phyloP scores from a whole-genome alignment of 1,140 invertebrate species.

The Agrypnia vestita region DNA sequence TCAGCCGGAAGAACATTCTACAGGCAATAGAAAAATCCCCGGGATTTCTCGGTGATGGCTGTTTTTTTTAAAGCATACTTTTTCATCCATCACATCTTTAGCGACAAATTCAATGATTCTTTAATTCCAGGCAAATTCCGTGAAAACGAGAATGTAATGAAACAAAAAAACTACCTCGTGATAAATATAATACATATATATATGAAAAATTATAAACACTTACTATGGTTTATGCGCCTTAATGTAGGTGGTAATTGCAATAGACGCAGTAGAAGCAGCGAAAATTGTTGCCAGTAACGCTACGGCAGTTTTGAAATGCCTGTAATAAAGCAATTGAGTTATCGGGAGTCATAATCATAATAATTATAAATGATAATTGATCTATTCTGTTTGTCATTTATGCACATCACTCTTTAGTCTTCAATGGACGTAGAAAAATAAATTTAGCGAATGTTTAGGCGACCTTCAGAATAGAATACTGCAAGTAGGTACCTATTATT shows the following conservation, averaged over 20 bases:
- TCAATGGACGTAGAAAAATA: not conserved
- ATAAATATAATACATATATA: too few species aligned
- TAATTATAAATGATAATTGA: not conserved
- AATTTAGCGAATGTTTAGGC: not conserved
- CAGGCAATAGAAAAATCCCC: too few species aligned
- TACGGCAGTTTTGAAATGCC: conserved; percentile 3
- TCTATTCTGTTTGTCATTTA: not conserved
- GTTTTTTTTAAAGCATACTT: too few species aligned
- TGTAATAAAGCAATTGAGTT: conserved; percentile 6
- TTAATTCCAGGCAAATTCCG: too few species aligned
- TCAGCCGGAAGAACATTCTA: too few species aligned
- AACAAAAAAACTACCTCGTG: too few species aligned
- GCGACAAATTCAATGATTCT: not conserved
- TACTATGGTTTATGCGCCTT: conserved; percentile 23
- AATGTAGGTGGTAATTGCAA: conserved; percentile 17
- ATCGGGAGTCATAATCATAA: too few species aligned
- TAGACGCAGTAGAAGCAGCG: not conserved
- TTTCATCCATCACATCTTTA: not conserved
- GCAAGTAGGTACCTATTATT: too few species aligned
- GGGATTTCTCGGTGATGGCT: too few species aligned
- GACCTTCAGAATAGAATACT: too few species aligned
- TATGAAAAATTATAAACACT: not conserved
- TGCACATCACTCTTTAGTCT: not conserved
- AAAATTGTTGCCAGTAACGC: not conserved
- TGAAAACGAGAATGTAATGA: too few species aligned